Evolutionary conservation across 2,888 invertebrate genomes (phyloP), one percentile per base, ranked within the genome.

Genomic region (Alloscopus bannaensis): DNA sequence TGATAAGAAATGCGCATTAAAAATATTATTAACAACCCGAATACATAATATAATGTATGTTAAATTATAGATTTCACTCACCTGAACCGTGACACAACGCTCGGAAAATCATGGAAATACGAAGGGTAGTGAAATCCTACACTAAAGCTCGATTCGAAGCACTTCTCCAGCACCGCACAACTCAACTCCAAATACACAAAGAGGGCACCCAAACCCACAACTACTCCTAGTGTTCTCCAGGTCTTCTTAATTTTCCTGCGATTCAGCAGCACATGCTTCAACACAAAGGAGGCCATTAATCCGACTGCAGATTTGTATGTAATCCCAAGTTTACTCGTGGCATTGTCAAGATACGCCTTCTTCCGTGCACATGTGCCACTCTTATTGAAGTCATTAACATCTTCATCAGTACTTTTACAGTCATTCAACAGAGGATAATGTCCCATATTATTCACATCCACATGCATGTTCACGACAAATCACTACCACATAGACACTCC

Each of bases 301-400:
- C 64, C 52, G 4, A 22, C 28, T 66, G 24, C 26, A 64, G 18
- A 50, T 66, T 40, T 89, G n/a, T 45, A 0, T 88, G 93, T n/a
- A n/a, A n/a, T n/a, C n/a, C n/a, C n/a, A n/a, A n/a, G n/a, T n/a
- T n/a, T n/a, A n/a, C n/a, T n/a, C n/a, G n/a, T n/a, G n/a, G n/a
- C n/a, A n/a, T n/a, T n/a, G n/a, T n/a, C n/a, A n/a, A n/a, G n/a
- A n/a, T n/a, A n/a, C n/a, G n/a, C n/a, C n/a, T n/a, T n/a, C n/a
- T n/a, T n/a, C n/a, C n/a, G n/a, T n/a, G n/a, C n/a, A n/a, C n/a
- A n/a, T n/a, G n/a, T n/a, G n/a, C n/a, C n/a, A n/a, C n/a, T n/a
- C n/a, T n/a, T n/a, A n/a, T n/a, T n/a, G n/a, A n/a, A n/a, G n/a
- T n/a, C n/a, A n/a, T n/a, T n/a, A n/a, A n/a, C n/a, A n/a, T n/a